Conservation (phyloP, 2,888 invertebrate species). For the Schizaphis graminum region DNA sequence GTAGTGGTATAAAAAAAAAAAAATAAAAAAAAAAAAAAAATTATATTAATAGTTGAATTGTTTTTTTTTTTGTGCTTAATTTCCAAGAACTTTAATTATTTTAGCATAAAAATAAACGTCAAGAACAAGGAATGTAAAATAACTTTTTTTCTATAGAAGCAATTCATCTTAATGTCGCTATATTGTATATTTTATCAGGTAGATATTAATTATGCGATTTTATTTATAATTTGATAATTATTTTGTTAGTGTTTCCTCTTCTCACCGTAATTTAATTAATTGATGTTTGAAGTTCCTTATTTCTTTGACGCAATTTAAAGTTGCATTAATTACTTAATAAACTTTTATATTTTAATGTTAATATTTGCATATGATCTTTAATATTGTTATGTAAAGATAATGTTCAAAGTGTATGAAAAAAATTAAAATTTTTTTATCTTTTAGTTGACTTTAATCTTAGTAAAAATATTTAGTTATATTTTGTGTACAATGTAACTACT, state of each 20-base stretch:
- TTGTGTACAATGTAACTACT: not conserved
- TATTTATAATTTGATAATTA: slow-evolving; percentile 44
- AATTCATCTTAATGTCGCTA: slow-evolving; percentile 2
- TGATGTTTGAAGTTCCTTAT: slow-evolving; percentile 28
- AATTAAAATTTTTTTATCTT: not conserved
- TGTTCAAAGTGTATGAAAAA: not conserved
- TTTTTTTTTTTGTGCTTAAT: not conserved
- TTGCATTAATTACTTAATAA: slow-evolving; percentile 13
- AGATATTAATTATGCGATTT: slow-evolving; percentile 30
- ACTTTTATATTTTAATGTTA: not conserved
- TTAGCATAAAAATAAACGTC: slow-evolving; percentile 25
- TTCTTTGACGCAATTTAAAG: not conserved
- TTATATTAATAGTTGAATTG: not conserved
- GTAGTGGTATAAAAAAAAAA: too few relatives aligned
- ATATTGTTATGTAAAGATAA: not conserved
- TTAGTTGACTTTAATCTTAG: not conserved
- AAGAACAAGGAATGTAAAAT: not conserved
- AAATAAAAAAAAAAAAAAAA: not conserved
- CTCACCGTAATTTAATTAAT: not conserved
- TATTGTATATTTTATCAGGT: not conserved
- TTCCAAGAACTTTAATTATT: slow-evolving; percentile 17
- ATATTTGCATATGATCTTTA: not conserved
- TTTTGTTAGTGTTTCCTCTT: not conserved
- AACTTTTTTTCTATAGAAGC: not conserved
- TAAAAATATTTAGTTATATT: not conserved